A percentile compares a stretch with the other conserved stretches of the same genome.
Evolutionary conservation across 2,888 invertebrate genomes (phyloP).

Genomic region (Anoplius nigerrimus): DNA sequence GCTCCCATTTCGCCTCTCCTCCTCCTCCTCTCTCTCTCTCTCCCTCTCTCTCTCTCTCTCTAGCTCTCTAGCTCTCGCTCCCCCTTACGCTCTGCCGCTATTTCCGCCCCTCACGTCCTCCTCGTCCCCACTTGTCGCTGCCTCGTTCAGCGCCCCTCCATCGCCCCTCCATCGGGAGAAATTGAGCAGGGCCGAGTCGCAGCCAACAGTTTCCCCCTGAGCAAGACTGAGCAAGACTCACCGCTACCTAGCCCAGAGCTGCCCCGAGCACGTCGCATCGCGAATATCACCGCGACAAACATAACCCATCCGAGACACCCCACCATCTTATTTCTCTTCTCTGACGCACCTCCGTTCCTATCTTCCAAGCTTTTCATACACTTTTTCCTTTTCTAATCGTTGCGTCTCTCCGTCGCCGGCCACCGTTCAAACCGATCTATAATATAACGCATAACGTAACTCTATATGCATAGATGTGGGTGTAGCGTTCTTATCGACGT

Average conservation of each 20-base stretch:
- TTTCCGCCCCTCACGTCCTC: slow-evolving; percentile 8
- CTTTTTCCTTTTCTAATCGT: background rate
- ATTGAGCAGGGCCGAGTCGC: too few relatives aligned
- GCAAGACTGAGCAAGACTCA: too few relatives aligned
- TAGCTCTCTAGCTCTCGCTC: slow-evolving; percentile 42
- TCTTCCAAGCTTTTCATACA: slow-evolving; percentile 13
- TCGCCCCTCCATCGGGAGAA: slow-evolving; percentile 31
- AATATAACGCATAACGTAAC: too few relatives aligned
- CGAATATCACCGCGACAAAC: background rate
- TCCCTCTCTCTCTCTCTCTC: slow-evolving; percentile 34
- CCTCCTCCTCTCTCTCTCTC: slow-evolving; percentile 34
- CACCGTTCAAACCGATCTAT: too few relatives aligned
- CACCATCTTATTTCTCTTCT: background rate
- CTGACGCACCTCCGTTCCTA: background rate
- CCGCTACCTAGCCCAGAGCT: background rate
- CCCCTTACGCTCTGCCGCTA: slow-evolving; percentile 24
- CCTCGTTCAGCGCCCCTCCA: slow-evolving; percentile 22
- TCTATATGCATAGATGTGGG: too few relatives aligned
- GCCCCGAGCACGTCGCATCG: background rate
- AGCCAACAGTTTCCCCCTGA: too few relatives aligned
- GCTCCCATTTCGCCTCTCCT: too few relatives aligned
- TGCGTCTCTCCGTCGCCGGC: background rate
- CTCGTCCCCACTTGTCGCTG: slow-evolving; percentile 14
- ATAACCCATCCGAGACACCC: background rate
- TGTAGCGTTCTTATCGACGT: too few relatives aligned